Percentiles rank a stretch among this genome's conserved stretches.
These are phyloP conservation scores for Cheilosia urbana DNA, from an alignment of 2,888 invertebrate species.

Conservation along the genomic window DNA sequence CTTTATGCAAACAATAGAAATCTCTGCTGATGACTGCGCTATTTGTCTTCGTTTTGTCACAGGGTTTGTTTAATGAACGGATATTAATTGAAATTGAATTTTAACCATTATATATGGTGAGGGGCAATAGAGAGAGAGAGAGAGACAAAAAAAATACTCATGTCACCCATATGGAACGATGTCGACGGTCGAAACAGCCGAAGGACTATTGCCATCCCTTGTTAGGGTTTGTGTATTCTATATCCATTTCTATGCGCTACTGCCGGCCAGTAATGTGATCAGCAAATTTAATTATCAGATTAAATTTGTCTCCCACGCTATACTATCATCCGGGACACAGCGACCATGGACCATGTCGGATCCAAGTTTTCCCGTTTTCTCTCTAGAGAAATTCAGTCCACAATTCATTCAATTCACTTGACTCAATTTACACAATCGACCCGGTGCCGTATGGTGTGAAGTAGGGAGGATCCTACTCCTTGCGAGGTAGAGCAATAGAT, in stretches of 20 bases:
- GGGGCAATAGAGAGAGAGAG: slow-evolving; percentile 8
- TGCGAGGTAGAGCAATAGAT: background rate
- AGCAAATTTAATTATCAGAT: slow-evolving; percentile 75
- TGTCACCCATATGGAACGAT: slow-evolving; percentile 19
- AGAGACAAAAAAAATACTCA: slow-evolving; percentile 19
- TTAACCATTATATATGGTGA: slow-evolving; percentile 47
- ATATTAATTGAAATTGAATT: slow-evolving; percentile 75
- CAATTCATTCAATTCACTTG: slow-evolving; percentile 63
- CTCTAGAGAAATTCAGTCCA: slow-evolving; percentile 59
- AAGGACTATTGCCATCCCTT: slow-evolving; percentile 34
- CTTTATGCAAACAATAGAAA: slow-evolving; percentile 47
- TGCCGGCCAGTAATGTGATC: slow-evolving; percentile 68
- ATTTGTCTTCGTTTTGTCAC: slow-evolving; percentile 61
- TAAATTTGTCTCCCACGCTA: slow-evolving; percentile 55
- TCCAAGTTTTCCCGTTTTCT: slow-evolving; percentile 40
- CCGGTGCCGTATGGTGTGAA: background rate
- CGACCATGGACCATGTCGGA: background rate
- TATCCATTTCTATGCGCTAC: slow-evolving; percentile 57
- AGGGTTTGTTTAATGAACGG: slow-evolving; percentile 72
- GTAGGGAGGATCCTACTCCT: background rate
- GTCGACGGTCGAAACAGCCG: slow-evolving; percentile 19
- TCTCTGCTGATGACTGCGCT: slow-evolving; percentile 31
- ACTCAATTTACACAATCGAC: slow-evolving; percentile 67
- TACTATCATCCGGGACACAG: background rate
- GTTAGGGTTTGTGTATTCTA: slow-evolving; percentile 59